phyloP scores from a whole-genome alignment of 1,140 invertebrate species.

The Dicyema japonicum region DNA sequence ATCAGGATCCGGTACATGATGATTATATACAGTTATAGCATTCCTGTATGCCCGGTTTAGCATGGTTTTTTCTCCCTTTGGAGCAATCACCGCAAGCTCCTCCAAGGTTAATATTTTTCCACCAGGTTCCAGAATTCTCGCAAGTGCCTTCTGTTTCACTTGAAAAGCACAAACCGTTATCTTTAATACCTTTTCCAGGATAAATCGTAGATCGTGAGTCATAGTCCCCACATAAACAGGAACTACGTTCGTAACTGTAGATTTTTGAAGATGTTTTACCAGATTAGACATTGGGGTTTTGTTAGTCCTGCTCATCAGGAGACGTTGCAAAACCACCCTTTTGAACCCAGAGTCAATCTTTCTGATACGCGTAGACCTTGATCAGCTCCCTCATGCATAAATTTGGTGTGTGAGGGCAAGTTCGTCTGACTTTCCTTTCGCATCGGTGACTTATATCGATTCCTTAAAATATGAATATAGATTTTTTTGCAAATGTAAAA shows the following conservation, averaged over 20 bases:
- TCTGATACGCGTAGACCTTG: slow-evolving; percentile 68
- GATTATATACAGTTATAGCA: slow-evolving; percentile 56
- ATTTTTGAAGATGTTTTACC: slow-evolving; percentile 43
- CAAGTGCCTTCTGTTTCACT: slow-evolving; percentile 61
- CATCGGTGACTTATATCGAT: slow-evolving; percentile 95
- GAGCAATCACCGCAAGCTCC: slow-evolving; percentile 58
- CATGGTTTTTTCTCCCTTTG: slow-evolving; percentile 64
- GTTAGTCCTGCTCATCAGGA: slow-evolving; percentile 87
- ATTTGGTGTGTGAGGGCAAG: slow-evolving; percentile 75
- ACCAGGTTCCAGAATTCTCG: slow-evolving; percentile 66
- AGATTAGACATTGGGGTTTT: slow-evolving; percentile 41
- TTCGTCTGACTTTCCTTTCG: slow-evolving; percentile 76
- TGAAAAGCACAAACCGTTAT: slow-evolving; percentile 37
- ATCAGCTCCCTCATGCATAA: slow-evolving; percentile 75
- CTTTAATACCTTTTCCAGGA: slow-evolving; percentile 56
- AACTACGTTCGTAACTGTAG: slow-evolving; percentile 44
- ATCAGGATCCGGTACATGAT: slow-evolving; percentile 83
- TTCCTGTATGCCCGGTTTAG: slow-evolving; percentile 63
- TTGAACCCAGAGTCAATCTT: slow-evolving; percentile 81
- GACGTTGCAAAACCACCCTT: slow-evolving; percentile 54
- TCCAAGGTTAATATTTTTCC: slow-evolving; percentile 88
- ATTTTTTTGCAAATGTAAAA: no score
- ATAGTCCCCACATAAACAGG: slow-evolving; percentile 72
- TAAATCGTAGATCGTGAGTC: slow-evolving; percentile 70
- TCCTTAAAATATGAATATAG: no score